Conservation (phyloP, 2,113 vertebrate species). For the Clarias macrocephalus region DNA sequence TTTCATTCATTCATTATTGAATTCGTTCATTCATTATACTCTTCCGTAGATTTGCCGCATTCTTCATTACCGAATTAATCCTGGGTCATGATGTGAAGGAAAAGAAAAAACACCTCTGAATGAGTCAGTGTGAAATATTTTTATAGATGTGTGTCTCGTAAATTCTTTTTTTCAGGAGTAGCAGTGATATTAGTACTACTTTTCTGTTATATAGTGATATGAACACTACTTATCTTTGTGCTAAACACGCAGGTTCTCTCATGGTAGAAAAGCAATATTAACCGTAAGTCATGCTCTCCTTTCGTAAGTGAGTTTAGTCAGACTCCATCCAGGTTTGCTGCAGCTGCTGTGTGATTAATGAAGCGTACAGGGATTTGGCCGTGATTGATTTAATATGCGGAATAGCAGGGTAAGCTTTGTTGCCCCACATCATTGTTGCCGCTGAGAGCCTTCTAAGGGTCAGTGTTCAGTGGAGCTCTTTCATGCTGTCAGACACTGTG, state of each 20-base stretch:
- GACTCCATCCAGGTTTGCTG: conserved; percentile 39
- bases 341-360: conserved; percentile 54
- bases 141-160: neutral
- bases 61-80: neutral
- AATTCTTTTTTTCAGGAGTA: neutral
- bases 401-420: conserved; percentile 50
- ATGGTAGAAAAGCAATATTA: conserved; percentile 33
- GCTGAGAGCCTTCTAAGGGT: conserved; percentile 40
- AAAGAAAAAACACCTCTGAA: neutral
- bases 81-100: neutral
- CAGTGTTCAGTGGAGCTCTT: conserved; percentile 44
- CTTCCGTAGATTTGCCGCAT: too few species aligned
- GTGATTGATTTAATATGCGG: conserved; percentile 51
- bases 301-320: conserved; percentile 18
- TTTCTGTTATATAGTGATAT: neutral
- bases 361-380: conserved; percentile 35
- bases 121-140: conserved; percentile 10
- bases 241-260: conserved; percentile 14
- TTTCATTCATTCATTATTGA: neutral
- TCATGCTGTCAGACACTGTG: conserved; percentile 49
- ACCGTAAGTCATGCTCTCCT: conserved; percentile 13
- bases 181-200: neutral
- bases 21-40: neutral
- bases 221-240: neutral
- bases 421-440: conserved; percentile 48